Evolutionary conservation across 2,888 invertebrate species (phyloP), one percentile per base, ranked within the genome.

Genomic region (Thyatira batis): DNA sequence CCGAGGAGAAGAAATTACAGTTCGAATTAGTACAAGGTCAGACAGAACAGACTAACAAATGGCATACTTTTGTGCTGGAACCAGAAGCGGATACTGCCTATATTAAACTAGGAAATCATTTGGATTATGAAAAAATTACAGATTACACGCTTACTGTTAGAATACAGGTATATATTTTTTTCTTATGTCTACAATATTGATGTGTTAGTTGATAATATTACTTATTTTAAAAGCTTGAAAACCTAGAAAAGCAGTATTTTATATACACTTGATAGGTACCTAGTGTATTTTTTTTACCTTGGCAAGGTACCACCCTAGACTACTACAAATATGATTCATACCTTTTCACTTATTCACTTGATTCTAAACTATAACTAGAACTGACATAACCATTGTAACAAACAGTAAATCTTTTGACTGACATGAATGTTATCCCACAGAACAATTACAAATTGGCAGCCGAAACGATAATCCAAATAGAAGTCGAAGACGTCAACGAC

Each of bases 401-500:
- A n/a, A 13, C 6, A 30, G 23, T 30, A 39, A 13, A 39, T 39
- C 6, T 17, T 10, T 39, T 9, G 13, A 11, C 11, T 10, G 39
- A 25, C 55, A 49, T 25, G 5, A 17, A 21, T 23, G 25, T 51
- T 43, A 49, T 50, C 53, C 78, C 80, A 3, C 93, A 96, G 89
- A 97, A 97, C 82, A 96, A 95, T 69, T 95, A 95, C 76, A 94
- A 95, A 72, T 85, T 97, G 78, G 96, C 95, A 2, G 95, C 96
- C 1, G 96, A 97, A 85, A 95, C 95, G 11, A 94, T 95, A 52
- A 93, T 97, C 50, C 94, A 94, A 70, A 95, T 98, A 28, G 94
- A 95, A 82, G 94, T 98, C 0, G 93, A 94, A 75, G 98, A 98
- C 80, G 97, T 97, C 0, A 98, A 98, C 76, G 98, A 98, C 80